Conservation (phyloP, 2,113 vertebrate species). For the Mustela nigripes region DNA sequence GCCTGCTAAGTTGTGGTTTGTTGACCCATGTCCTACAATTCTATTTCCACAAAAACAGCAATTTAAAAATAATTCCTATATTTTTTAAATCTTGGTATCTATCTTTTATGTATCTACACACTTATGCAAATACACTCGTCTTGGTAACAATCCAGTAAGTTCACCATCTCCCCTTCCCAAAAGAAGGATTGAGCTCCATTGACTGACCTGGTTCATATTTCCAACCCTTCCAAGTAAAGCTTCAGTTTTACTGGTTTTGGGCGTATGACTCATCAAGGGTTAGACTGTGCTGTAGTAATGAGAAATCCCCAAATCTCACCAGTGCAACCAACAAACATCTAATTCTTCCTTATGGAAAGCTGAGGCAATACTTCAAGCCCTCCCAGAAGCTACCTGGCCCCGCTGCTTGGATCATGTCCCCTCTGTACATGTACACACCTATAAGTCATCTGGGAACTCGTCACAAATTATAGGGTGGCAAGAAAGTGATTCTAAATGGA, state of each 20-base stretch:
- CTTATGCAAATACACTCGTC: not conserved
- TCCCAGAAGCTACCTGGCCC: no score
- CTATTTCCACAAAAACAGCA: not conserved
- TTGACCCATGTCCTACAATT: not conserved
- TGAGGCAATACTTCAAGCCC: not conserved
- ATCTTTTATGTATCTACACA: not conserved
- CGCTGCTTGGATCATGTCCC: no score
- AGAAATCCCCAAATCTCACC: not conserved
- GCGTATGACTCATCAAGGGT: not conserved
- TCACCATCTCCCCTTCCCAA: no score
- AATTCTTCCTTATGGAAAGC: not conserved
- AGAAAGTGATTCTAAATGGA: not conserved
- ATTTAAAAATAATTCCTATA: not conserved
- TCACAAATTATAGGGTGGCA: no score
- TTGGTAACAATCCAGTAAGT: not conserved
- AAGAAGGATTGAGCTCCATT: not conserved
- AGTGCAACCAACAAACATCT: not conserved
- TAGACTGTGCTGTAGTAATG: accelerated
- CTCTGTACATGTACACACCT: accelerated
- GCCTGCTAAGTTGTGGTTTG: no score
- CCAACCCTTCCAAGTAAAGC: not conserved
- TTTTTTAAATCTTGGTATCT: not conserved
- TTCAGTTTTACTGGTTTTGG: not conserved
- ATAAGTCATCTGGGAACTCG: not conserved
- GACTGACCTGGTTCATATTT: not conserved